Conservation (phyloP, 2,797 vertebrate genomes). For the Avahi laniger region DNA sequence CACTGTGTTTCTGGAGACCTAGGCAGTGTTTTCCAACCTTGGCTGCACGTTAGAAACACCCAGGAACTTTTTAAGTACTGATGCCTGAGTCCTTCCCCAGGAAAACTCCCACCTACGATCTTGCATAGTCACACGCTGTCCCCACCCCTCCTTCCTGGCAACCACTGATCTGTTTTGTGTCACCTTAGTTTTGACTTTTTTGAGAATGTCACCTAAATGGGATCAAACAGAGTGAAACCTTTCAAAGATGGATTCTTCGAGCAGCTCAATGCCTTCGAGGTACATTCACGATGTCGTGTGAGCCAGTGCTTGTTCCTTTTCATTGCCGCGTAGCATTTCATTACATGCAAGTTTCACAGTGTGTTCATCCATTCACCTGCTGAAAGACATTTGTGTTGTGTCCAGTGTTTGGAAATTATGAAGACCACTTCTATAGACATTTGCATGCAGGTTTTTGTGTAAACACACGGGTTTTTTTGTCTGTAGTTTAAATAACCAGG, state of each 20-base stretch:
- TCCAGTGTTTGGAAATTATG: background rate
- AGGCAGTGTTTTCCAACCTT: accelerated
- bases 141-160: background rate
- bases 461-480: background rate
- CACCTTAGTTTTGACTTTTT: background rate
- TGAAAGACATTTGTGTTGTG: background rate
- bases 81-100: background rate
- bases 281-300: accelerated
- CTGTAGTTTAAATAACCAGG: background rate
- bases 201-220: background rate
- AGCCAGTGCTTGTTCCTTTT: background rate
- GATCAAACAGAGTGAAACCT: background rate
- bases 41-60: background rate
- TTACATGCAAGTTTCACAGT: too few relatives aligned
- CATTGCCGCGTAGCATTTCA: background rate
- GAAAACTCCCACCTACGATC: accelerated
- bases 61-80: background rate
- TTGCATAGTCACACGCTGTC: background rate
- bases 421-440: background rate
- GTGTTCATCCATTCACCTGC: background rate
- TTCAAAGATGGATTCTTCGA: background rate
- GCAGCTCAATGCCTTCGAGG: background rate
- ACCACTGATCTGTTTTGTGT: background rate
- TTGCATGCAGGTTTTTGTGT: background rate
- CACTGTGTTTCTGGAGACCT: accelerated